Evolutionary conservation across 2,113 vertebrate genomes (phyloP), one percentile per base, ranked within the genome.

Genomic region (Capra hircus): DNA sequence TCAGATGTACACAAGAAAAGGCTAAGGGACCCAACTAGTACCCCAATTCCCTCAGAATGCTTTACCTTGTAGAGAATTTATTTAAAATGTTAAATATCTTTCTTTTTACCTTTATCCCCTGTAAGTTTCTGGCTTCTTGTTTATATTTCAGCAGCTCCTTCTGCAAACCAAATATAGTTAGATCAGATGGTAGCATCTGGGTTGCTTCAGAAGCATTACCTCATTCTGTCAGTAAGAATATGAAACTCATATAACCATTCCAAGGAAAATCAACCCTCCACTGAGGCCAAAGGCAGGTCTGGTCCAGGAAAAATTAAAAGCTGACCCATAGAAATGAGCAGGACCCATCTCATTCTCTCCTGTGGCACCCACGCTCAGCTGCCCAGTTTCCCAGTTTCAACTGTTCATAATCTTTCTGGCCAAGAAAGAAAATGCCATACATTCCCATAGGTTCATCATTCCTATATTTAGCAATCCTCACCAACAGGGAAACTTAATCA

Each of bases 91-190:
- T 30, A 89, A 43, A 12, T 45, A 2, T 11, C 74, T 80, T 77
- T 90, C 48, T 93, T 84, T 99, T 99, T 98, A 99, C 99, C 99
- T 99, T 99, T 96, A 99, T 99, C 88, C 99, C 99, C 97, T 99
- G 99, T 11, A 99, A 98, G 98, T 99, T 99, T 97, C 99, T 99
- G 95, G 99, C 98, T 98, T 99, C 99, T 98, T 99, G 99, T 97
- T 99, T 99, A 98, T 99, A 99, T 97, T 99, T 99, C 98, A 99
- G 87, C 94, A 99, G 98, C 98, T 99, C 99, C 98, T 99, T 99
- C 99, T 99, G 98, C 88, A 99, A 99, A 98, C 6, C 74, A 97
- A 98, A 98, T 59, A 97, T 14, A 97, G 23, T 96, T 85, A 95
- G 86, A 71, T 98, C 97, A 98, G 97, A 94, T 25, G 59, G 62